A percentile compares a stretch with the other conserved stretches of the same genome.
Conservation (phyloP, 2,797 vertebrate species). For the Distichodus sexfasciatus region DNA sequence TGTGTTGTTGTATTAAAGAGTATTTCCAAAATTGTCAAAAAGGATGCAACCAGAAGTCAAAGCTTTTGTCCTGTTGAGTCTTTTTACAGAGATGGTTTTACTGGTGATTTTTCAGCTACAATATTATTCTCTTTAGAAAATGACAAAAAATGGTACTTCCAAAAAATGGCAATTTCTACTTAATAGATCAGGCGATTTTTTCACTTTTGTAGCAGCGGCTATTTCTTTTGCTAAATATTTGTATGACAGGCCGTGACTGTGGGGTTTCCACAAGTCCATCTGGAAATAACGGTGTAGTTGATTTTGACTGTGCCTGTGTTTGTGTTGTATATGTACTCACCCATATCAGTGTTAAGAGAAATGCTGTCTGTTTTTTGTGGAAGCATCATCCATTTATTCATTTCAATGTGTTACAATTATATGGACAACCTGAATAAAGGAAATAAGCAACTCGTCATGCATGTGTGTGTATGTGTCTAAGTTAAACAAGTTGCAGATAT, state of each 20-base stretch:
- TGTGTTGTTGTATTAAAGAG: slow-evolving; percentile 78
- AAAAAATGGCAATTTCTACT: slow-evolving; percentile 77
- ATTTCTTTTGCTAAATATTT: slow-evolving; percentile 74
- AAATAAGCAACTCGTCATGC: slow-evolving; percentile 27
- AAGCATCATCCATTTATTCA: slow-evolving; percentile 77
- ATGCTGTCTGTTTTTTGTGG: slow-evolving; percentile 78
- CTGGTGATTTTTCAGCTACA: slow-evolving; percentile 78
- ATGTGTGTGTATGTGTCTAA: slow-evolving; percentile 14
- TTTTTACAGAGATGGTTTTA: slow-evolving; percentile 85
- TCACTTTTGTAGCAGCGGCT: slow-evolving; percentile 75
- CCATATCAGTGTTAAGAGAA: slow-evolving; percentile 80
- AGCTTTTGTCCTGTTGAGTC: slow-evolving; percentile 75
- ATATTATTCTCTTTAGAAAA: slow-evolving; percentile 72
- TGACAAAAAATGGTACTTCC: slow-evolving; percentile 73
- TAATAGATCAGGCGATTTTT: slow-evolving; percentile 70
- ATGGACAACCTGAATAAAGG: slow-evolving; percentile 77
- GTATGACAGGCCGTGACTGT: slow-evolving; percentile 78
- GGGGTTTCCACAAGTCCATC: slow-evolving; percentile 62
- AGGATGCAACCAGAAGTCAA: slow-evolving; percentile 62
- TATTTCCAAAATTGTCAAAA: slow-evolving; percentile 55
- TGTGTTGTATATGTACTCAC: slow-evolving; percentile 78
- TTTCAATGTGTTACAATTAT: slow-evolving; percentile 82
- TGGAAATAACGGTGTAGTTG: slow-evolving; percentile 70
- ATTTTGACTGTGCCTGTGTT: slow-evolving; percentile 75
- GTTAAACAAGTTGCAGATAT: too few relatives aligned